A percentile compares a stretch with the other conserved stretches of the same genome.
These are phyloP conservation scores for Microctenopoma stevenorrisi DNA, from an alignment of 2,797 vertebrate species.

Conservation along the genomic window DNA sequence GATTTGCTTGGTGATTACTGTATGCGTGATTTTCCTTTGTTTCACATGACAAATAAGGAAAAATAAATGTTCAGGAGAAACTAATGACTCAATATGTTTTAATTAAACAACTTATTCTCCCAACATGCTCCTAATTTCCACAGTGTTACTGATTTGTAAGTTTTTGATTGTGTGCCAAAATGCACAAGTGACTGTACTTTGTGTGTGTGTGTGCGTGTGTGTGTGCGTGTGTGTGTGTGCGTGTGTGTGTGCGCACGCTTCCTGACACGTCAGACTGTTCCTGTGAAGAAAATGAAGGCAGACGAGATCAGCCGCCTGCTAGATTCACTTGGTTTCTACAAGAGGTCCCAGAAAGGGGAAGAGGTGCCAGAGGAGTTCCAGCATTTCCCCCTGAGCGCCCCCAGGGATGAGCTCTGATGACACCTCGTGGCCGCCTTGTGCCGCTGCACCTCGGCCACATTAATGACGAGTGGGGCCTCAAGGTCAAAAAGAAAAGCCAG, in stretches of 20 bases:
- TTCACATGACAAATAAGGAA: conserved; percentile 15
- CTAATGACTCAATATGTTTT: neutral
- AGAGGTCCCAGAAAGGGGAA: conserved; percentile 86
- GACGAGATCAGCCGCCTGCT: conserved; percentile 85
- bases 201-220: conserved; percentile 8
- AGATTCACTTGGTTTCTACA: conserved; percentile 88
- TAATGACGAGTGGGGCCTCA: conserved; percentile 82
- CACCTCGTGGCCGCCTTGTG: conserved; percentile 64
- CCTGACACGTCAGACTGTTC: conserved; percentile 73
- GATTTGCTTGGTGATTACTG: neutral
- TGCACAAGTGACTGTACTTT: neutral
- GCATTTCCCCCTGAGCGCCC: conserved; percentile 80
- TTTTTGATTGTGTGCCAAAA: conserved; percentile 18
- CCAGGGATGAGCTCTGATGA: conserved; percentile 86
- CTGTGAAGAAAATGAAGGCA: conserved; percentile 83
- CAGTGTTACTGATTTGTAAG: neutral
- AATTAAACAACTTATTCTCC: neutral
- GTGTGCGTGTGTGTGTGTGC: neutral
- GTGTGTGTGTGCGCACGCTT: conserved; percentile 16
- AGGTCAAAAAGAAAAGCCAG: conserved; percentile 71
- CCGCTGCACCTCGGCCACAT: conserved; percentile 62
- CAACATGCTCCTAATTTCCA: neutral
- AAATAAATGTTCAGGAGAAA: conserved; percentile 18
- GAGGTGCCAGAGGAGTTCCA: conserved; percentile 86
- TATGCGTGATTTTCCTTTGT: conserved; percentile 9